Conservation (phyloP, 2,888 invertebrate species). For the Chouioia cunea region DNA sequence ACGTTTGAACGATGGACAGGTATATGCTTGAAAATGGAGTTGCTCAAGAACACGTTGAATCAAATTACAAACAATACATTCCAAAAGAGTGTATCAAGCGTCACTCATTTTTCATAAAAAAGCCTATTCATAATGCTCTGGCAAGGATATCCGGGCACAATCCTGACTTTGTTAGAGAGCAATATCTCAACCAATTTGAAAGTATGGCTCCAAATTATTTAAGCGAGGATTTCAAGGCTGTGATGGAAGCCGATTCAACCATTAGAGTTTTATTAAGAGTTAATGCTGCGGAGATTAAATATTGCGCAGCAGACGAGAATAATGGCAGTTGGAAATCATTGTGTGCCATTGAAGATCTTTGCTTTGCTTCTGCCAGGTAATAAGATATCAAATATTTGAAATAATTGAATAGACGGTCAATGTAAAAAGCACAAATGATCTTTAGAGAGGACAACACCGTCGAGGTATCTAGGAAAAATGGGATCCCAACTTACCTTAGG, state of each 20-base stretch:
- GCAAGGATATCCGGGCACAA: constrained; percentile 75
- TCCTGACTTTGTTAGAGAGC: constrained; percentile 80
- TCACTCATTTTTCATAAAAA: constrained; percentile 82
- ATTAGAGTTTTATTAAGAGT: constrained; percentile 76
- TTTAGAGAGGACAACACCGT: constrained; percentile 76
- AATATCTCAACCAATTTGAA: constrained; percentile 85
- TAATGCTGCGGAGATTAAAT: constrained; percentile 64
- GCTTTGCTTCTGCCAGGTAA: constrained; percentile 80
- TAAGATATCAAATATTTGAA: background rate
- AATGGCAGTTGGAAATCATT: constrained; percentile 66
- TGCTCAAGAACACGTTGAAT: constrained; percentile 77
- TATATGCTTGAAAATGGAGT: constrained; percentile 83
- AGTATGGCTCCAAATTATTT: constrained; percentile 86
- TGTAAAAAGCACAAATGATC: background rate
- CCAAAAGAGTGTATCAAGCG: constrained; percentile 83
- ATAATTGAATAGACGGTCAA: background rate
- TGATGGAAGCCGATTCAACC: constrained; percentile 81
- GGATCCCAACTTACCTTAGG: constrained; percentile 82
- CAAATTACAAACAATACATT: constrained; percentile 85
- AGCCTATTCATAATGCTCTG: constrained; percentile 79
- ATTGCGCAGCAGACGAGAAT: constrained; percentile 54
- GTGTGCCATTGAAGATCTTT: constrained; percentile 86
- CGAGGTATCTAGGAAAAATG: constrained; percentile 81
- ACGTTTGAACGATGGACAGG: constrained; percentile 68
- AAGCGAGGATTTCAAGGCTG: constrained; percentile 79